These are phyloP conservation scores for Furnarius figulus DNA, from an alignment of 2,113 vertebrate species.

Conservation along the genomic window DNA sequence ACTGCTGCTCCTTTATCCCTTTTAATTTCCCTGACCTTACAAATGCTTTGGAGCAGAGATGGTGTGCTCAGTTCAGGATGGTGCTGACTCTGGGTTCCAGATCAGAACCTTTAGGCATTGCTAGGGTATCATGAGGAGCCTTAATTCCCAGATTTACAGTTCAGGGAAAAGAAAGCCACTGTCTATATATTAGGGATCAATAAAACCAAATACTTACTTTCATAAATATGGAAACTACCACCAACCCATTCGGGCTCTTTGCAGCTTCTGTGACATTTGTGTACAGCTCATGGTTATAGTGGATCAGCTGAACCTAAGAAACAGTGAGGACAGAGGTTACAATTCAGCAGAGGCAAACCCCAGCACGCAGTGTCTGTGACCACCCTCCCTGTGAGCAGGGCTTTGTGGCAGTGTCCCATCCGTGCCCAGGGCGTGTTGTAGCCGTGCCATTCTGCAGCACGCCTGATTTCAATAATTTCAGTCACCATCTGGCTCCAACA, in stretches of 20 bases:
- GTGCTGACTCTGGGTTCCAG: background rate
- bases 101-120: background rate
- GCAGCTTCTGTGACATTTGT: slow-evolving; percentile 97
- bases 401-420: background rate
- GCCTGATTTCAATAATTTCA: slow-evolving; percentile 30
- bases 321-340: background rate
- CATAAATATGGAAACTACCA: slow-evolving; percentile 99
- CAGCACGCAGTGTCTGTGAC: background rate
- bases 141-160: background rate
- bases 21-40: background rate
- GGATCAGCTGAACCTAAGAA: slow-evolving; percentile 95
- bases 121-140: background rate
- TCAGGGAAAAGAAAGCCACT: background rate
- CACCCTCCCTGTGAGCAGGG: background rate
- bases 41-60: background rate
- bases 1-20: fast-evolving
- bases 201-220: slow-evolving; percentile 83
- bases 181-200: background rate
- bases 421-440: background rate
- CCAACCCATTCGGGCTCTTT: slow-evolving; percentile 96
- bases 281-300: slow-evolving; percentile 98
- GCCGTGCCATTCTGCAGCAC: background rate
- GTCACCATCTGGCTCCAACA: slow-evolving; percentile 46
- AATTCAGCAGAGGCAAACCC: background rate
- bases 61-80: background rate